A percentile compares a stretch with the other conserved stretches of the same genome.
Conservation (phyloP, 2,888 invertebrate genomes). For the Sinohyriopsis cumingii region DNA sequence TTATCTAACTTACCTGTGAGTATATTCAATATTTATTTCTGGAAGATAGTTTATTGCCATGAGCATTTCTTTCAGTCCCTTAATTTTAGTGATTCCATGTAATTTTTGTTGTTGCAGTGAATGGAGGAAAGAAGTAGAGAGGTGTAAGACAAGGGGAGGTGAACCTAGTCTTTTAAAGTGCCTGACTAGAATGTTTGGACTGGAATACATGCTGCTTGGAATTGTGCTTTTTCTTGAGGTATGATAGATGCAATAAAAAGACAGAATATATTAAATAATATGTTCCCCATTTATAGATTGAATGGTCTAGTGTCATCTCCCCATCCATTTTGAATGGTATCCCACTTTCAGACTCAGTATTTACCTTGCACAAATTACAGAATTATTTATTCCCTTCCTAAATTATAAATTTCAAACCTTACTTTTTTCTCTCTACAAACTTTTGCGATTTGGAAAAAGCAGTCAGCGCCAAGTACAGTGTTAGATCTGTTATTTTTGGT, state of each 20-base stretch:
- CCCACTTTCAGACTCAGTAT: too few relatives aligned
- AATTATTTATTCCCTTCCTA: too few relatives aligned
- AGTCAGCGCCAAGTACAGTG: too few relatives aligned
- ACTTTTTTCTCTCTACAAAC: too few relatives aligned
- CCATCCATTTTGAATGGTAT: too few relatives aligned
- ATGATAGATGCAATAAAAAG: constrained; percentile 8
- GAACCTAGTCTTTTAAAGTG: constrained; percentile 74
- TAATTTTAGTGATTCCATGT: background rate
- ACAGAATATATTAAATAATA: background rate
- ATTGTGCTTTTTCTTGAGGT: constrained; percentile 73
- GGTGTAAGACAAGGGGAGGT: constrained; percentile 75
- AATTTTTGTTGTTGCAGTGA: constrained; percentile 68
- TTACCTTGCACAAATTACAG: too few relatives aligned
- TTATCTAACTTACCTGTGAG: too few relatives aligned
- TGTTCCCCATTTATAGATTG: background rate
- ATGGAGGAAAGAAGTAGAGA: constrained; percentile 77
- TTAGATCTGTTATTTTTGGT: too few relatives aligned
- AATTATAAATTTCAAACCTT: too few relatives aligned
- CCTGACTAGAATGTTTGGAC: constrained; percentile 73
- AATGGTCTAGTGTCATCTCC: background rate
- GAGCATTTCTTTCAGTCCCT: background rate
- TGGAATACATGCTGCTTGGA: constrained; percentile 73
- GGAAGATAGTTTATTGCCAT: background rate
- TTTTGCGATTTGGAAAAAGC: too few relatives aligned
- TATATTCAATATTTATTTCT: too few relatives aligned